Evolutionary conservation across 1,140 invertebrate genomes (phyloP), one percentile per base, ranked within the genome.

Genomic region (Tetramorium parvispinum): DNA sequence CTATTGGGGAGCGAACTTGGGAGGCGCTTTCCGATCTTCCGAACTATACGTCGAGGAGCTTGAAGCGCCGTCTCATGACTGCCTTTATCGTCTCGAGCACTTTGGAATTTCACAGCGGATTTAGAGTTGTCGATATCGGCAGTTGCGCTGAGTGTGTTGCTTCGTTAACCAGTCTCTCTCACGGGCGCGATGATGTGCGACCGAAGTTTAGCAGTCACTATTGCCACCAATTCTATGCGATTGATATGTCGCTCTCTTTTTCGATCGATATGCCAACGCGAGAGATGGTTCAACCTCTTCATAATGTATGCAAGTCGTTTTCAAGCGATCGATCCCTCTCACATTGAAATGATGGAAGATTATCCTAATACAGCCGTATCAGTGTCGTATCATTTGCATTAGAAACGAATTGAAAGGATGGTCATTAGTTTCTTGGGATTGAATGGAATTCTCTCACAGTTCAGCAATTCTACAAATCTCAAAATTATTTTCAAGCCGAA

Each of bases 11-110:
- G 21, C 40, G 37, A 82, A 73, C 79, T 82, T 73, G 66, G 66
- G 55, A 71, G 24, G 37, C 66, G 24, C 40, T 59, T 73, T 59
- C 37, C 76, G 43, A 79, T 79, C 76, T 65, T 51, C 37, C 24
- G 57, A 71, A 53, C 81, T 61, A 85, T 86, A 86, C 86, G 49
- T 32, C 21, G 49, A 85, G 53, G 21, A 71, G 66, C 78, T 71
- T 8, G 66, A 46, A 85, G 77, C 21, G 51, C 32, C 51, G 43
- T 61, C 27, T 37, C 24, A 24, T 55, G 32, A 24, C 40, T 18
- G 46, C 59, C 43, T 40, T 55, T 18, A 79, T 11, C 16, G 51
- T 86, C 43, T 32, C 53, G 53, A 43, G 53, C 55, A 37, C 16
- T 53, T 63, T 1, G n/a, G 43, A 61, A 82, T 82, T 82, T 82